Base-by-base conservation (phyloP, 2,888 invertebrate species). In the Sialis fuliginosa region DNA sequence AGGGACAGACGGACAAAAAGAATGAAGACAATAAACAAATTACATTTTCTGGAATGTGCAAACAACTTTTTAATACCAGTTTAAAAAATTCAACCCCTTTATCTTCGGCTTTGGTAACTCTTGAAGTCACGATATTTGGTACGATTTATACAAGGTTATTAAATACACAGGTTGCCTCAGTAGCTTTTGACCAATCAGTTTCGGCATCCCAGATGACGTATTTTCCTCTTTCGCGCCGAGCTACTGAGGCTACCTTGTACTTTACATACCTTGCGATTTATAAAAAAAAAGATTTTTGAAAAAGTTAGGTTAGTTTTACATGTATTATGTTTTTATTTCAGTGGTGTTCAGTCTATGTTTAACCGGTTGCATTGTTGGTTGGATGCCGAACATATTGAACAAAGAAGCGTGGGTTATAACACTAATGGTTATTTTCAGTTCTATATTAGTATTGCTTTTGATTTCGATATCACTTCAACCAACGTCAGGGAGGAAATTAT, bases 401-500 rank as follows among this genome's bases (percentile, higher is more conserved):
- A 67, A 65, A 0, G 64, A 62, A 42, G 42, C 56, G 47, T 54
- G 66, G 60, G 52, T 66, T 0, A 43, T 60, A 3, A 50, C 55
- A 35, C 58, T 71, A 1, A 63, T 69, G 3, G 49, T 50, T 2
- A 47, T 62, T 7, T 54, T 63, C 12, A 52, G 51, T 4, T 34
- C 55, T 5, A 47, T 62, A 9, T 50, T 63, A 5, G n/a, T 74
- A 2, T 39, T 60, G 31, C 68, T 75, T 5, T 62, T 81, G 2
- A 57, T 62, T 22, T 62, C 69, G 8, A 72, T 82, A 13, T 70
- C 72, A 0, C 59, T 71, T 0, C 81, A 82, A 55, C 81, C 82
- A 0, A 71, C 71, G 12, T 77, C 79, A 0, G 68, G 70, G 37
- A 69, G 68, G 55, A 71, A 74, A 54, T 62, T 80, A 1, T 71